Evolutionary conservation across 2,797 vertebrate genomes (phyloP).

Genomic region (Danio choprae): DNA sequence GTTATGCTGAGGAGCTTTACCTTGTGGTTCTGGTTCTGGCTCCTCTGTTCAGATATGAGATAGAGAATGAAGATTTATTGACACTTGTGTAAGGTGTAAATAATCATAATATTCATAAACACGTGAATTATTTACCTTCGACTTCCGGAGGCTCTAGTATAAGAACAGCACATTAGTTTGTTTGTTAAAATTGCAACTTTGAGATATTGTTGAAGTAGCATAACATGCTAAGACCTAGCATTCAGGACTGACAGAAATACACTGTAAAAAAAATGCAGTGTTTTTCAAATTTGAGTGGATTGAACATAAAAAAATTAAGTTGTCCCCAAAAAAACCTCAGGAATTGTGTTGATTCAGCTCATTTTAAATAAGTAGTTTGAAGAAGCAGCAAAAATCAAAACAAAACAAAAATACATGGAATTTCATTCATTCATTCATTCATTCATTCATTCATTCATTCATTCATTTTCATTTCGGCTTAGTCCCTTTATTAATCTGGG

Average conservation of each 20-base stretch:
- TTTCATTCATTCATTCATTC: too few relatives aligned
- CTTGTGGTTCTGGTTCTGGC: conserved; percentile 45
- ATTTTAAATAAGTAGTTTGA: too few relatives aligned
- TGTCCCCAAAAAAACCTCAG: too few relatives aligned
- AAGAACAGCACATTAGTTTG: conserved; percentile 39
- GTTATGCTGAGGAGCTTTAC: conserved; percentile 41
- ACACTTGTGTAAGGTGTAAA: not conserved
- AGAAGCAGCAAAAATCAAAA: too few relatives aligned
- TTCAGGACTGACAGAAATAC: not conserved
- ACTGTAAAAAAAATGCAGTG: not conserved
- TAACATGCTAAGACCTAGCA: not conserved
- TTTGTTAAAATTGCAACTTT: conserved; percentile 9
- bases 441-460: too few relatives aligned
- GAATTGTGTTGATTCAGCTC: too few relatives aligned
- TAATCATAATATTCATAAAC: not conserved
- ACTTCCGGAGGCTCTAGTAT: conserved; percentile 37
- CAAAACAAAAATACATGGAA: too few relatives aligned
- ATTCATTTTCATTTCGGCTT: too few relatives aligned
- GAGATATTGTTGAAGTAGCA: not conserved
- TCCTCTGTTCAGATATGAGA: conserved; percentile 30
- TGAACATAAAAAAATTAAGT: too few relatives aligned
- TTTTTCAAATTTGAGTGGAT: too few relatives aligned
- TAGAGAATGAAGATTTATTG: not conserved
- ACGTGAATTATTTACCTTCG: conserved; percentile 45
- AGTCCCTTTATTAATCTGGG: too few relatives aligned